Conservation (phyloP, 2,113 vertebrate species). For the Saguinus midas region DNA sequence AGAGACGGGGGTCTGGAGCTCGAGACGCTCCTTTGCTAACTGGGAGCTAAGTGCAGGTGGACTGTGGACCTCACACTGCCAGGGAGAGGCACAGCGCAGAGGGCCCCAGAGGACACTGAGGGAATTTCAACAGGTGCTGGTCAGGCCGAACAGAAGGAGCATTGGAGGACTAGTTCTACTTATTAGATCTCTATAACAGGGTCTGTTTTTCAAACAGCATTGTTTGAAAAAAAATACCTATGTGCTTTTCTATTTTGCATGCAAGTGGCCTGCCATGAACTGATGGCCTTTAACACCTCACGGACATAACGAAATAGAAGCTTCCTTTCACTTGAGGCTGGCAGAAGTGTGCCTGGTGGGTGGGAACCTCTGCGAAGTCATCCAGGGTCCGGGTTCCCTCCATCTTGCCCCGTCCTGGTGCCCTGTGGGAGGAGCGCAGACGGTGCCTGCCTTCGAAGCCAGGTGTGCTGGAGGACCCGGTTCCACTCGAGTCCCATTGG, state of each 20-base stretch:
- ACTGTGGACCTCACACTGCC: accelerated
- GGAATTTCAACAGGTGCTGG: neutral
- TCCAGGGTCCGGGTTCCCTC: neutral
- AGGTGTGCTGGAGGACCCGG: neutral
- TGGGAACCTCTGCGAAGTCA: neutral
- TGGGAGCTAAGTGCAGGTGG: neutral
- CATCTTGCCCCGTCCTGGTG: neutral
- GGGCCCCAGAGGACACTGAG: neutral
- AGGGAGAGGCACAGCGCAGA: neutral
- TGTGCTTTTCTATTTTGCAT: neutral
- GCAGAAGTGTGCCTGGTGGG: neutral
- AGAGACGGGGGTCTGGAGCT: neutral
- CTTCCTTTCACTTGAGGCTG: neutral
- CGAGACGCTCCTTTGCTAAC: neutral
- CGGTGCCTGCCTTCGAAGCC: too few species aligned
- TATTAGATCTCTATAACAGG: neutral
- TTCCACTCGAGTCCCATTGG: neutral
- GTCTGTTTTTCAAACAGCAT: neutral
- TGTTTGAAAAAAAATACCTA: neutral
- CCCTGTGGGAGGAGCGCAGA: neutral
- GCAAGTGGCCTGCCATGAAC: neutral
- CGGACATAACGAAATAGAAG: accelerated
- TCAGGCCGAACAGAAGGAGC: neutral
- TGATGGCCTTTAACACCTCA: neutral
- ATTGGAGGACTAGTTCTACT: accelerated